Evolutionary conservation across 2,888 invertebrate genomes (phyloP), one percentile per base, ranked within the genome.

Genomic region (Vesta saturnalis): DNA sequence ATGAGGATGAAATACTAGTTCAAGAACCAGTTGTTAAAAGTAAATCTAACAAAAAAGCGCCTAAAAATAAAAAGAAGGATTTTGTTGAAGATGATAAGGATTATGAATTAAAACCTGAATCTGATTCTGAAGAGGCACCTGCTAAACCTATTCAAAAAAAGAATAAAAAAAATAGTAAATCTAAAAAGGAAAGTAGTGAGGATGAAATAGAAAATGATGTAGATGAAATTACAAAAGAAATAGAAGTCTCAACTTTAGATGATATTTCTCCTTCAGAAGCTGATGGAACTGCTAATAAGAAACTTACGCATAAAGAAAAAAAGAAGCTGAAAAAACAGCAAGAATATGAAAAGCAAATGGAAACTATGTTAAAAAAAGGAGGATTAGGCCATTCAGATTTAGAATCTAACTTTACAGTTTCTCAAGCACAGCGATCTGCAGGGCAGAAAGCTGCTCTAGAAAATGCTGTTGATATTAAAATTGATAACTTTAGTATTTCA

Each of bases 401-500:
- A 14, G 96, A 94, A 67, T 93, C 93, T 39, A 98, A 99, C 84
- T 99, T 99, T 82, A 96, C 98, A 1, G 94, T 99, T 71, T 98
- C 98, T 2, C 93, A 93, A 87, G 88, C 90, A 76, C 89, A 91
- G 86, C 91, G 91, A 83, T 87, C 89, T 72, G 90, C 90, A 18
- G 91, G 91, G 76, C 92, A 94, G 80, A 89, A 92, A 85, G 90
- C 91, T 46, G 92, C 93, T 35, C 79, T 94, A 75, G 98, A 99
- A 81, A 94, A 96, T 82, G 97, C 98, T 0, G 94, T 96, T 10
- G 99, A 99, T 83, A 99, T 99, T 60, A 99, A 99, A 88, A 94
- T 97, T 14, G 99, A 99, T 80, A 97, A 96, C 84, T 99, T 99
- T 82, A 96, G 96, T 67, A 99, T 99, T 76, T 91, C 96, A 16